Evolutionary conservation across 1,140 invertebrate genomes (phyloP).

Genomic region (Myzus persicae): DNA sequence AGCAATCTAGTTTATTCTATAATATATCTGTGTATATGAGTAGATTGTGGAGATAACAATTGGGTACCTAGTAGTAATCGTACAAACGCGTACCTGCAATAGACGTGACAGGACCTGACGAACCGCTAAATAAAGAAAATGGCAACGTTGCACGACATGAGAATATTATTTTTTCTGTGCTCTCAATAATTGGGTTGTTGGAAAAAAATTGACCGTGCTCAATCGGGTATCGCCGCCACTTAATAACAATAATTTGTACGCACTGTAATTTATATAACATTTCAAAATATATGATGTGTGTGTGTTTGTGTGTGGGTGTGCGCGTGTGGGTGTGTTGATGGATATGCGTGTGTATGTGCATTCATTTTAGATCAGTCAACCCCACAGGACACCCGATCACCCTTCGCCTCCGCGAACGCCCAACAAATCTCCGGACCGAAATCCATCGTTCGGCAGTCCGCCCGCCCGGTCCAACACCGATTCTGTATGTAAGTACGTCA

Average conservation of each 20-base stretch:
- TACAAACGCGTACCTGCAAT: too few species aligned
- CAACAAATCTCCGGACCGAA: slow-evolving; percentile 26
- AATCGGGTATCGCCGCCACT: too few species aligned
- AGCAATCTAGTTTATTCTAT: too few species aligned
- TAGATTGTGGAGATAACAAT: too few species aligned
- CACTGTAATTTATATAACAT: neutral
- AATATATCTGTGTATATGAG: too few species aligned
- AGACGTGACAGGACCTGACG: too few species aligned
- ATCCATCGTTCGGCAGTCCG: slow-evolving; percentile 40
- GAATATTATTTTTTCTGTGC: too few species aligned
- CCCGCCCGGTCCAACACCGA: slow-evolving; percentile 51
- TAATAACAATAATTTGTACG: neutral
- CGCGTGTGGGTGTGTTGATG: neutral
- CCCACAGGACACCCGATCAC: slow-evolving; percentile 23
- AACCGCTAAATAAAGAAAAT: too few species aligned
- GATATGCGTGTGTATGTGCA: neutral
- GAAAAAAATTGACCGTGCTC: too few species aligned
- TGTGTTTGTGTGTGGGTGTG: neutral
- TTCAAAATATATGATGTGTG: slow-evolving; percentile 9
- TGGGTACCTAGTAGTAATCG: too few species aligned
- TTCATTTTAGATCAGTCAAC: slow-evolving; percentile 47
- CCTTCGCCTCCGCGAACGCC: neutral
- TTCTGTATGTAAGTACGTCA: slow-evolving; percentile 55
- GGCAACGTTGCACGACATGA: too few species aligned
- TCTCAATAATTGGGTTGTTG: too few species aligned